Conservation (phyloP, 1,140 invertebrate genomes). For the Agrilus planipennis region DNA sequence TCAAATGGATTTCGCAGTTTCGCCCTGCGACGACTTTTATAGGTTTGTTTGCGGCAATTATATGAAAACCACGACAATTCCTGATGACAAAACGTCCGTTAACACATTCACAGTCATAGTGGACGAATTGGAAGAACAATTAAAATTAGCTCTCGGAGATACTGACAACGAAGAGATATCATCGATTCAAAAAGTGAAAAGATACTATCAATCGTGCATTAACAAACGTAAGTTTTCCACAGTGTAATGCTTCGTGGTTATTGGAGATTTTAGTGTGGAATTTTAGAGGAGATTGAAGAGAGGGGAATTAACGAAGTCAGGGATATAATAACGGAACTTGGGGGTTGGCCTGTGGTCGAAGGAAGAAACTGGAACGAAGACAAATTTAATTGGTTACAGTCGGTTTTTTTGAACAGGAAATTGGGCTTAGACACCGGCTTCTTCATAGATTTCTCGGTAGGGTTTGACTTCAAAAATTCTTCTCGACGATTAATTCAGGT, state of each 20-base stretch:
- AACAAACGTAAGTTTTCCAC: slow-evolving; percentile 34
- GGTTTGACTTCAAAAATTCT: slow-evolving; percentile 81
- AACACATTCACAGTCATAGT: slow-evolving; percentile 65
- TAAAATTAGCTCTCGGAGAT: slow-evolving; percentile 9
- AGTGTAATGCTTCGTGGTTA: no score
- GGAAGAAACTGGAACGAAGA: slow-evolving; percentile 50
- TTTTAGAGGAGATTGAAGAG: slow-evolving; percentile 22
- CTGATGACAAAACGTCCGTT: slow-evolving; percentile 60
- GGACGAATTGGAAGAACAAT: slow-evolving; percentile 11
- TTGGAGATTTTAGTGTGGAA: not conserved
- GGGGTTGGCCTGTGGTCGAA: slow-evolving; percentile 46
- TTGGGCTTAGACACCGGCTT: slow-evolving; percentile 40
- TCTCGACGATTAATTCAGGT: slow-evolving; percentile 76
- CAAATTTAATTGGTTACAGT: slow-evolving; percentile 55
- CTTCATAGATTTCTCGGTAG: slow-evolving; percentile 83
- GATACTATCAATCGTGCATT: slow-evolving; percentile 10
- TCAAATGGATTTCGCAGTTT: slow-evolving; percentile 54
- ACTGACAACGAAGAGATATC: slow-evolving; percentile 2
- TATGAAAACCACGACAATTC: slow-evolving; percentile 50
- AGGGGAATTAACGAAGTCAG: slow-evolving; percentile 33
- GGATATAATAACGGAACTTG: slow-evolving; percentile 36
- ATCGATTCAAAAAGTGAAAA: slow-evolving; percentile 11
- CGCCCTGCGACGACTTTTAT: slow-evolving; percentile 85
- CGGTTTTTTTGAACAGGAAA: slow-evolving; percentile 60
- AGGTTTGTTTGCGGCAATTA: slow-evolving; percentile 63